Evolutionary conservation across 2,797 vertebrate species (phyloP), one percentile per base, ranked within the genome.

Genomic region (Distichodus sexfasciatus): DNA sequence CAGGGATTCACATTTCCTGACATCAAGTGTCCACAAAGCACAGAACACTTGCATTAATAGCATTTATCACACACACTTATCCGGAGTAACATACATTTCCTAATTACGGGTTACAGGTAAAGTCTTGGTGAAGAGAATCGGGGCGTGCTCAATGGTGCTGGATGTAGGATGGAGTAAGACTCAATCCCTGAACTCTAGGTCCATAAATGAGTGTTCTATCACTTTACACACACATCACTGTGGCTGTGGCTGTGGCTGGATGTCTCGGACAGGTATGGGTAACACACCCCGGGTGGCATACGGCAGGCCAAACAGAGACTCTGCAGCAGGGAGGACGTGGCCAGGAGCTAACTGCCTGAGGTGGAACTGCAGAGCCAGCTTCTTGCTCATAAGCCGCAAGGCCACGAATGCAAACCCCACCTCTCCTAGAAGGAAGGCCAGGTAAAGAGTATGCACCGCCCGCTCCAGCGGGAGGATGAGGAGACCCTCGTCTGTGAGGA

Each of bases 391-490:
- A 51, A 79, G 79, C 60, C 78, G 85, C 54, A 96, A 88, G 0
- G 87, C 90, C 29, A 90, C 71, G 76, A 93, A 91, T 10, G 92
- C 88, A 0, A 90, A 83, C 1, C 66, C 4, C 0, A 93, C 81
- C 85, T 96, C 90, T 0, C 77, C 59, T 0, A 90, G 24, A 3
- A 95, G 81, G 72, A 95, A 92, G 71, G 79, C 3, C 64, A 95
- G 85, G 76, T 92, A 87, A 35, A 94, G 23, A 43, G 81, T 81
- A 84, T 94, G 92, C 31, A 92, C 38, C 0, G 83, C 88, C 48
- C 82, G 74, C 85, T 96, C 95, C 73, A 95, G 85, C 0, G 93
- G 94, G 41, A 94, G 79, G 68, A 87, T 86, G 70, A 93, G 15
- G 57, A 86, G 74, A 8, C 83, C 87, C 63, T 88, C 78, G 54